phyloP scores from a whole-genome alignment of 2,113 vertebrate species.

The Apaloderma vittatum region DNA sequence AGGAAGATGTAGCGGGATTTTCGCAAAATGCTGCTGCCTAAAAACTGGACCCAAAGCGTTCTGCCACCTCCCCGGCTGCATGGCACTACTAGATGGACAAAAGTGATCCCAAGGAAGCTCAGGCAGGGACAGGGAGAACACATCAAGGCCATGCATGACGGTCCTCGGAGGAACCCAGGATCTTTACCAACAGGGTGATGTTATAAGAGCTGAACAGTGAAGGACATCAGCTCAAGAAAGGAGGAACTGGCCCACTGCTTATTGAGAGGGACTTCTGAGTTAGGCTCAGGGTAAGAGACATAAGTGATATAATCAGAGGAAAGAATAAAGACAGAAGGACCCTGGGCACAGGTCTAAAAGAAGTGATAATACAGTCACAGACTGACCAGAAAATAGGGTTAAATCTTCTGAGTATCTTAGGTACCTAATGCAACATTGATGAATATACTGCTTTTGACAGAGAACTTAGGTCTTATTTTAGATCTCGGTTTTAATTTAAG shows the following conservation, averaged over 20 bases:
- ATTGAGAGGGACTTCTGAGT: neutral
- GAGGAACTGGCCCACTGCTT: neutral
- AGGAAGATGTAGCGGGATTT: neutral
- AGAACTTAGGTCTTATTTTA: neutral
- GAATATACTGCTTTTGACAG: neutral
- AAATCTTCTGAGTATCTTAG: neutral
- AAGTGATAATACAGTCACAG: neutral
- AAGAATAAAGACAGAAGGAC: neutral
- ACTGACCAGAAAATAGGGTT: neutral
- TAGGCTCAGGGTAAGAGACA: neutral
- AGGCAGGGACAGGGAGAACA: neutral
- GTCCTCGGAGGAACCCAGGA: neutral
- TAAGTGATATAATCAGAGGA: neutral
- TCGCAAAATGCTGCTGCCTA: neutral
- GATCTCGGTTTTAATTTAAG: neutral
- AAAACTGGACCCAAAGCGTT: neutral
- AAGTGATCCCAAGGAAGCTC: neutral
- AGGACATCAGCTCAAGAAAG: neutral
- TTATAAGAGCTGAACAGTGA: rapidly evolving
- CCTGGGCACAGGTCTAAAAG: neutral
- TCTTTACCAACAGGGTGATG: neutral
- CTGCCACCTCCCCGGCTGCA: neutral
- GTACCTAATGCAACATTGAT: neutral
- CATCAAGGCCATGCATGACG: rapidly evolving
- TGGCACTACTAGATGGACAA: neutral